These are phyloP conservation scores for Drosophila burlai DNA, from an alignment of 1,140 invertebrate genomes.

Conservation along the genomic window DNA sequence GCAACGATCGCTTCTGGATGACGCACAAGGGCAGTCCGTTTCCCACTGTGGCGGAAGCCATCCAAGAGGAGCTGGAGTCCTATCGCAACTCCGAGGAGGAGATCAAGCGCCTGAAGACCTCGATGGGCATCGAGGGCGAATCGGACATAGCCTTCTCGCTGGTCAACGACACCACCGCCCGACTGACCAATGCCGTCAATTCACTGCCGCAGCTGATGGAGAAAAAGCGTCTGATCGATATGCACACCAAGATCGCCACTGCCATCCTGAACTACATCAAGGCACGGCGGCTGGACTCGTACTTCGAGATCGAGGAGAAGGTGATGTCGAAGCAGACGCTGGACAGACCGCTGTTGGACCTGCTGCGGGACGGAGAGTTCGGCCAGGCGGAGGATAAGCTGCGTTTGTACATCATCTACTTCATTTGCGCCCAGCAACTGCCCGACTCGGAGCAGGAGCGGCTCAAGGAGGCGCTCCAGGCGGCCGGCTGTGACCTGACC, in stretches of 20 bases:
- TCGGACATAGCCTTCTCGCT: slow-evolving; percentile 91
- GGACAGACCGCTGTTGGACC: slow-evolving; percentile 91
- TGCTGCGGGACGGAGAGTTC: slow-evolving; percentile 93
- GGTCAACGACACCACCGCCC: slow-evolving; percentile 97
- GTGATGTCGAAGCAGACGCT: slow-evolving; percentile 94
- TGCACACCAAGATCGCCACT: slow-evolving; percentile 99
- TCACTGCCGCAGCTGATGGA: slow-evolving; percentile 98
- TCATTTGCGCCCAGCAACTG: slow-evolving; percentile 93
- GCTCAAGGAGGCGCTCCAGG: slow-evolving; percentile 91
- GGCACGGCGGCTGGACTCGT: slow-evolving; percentile 95
- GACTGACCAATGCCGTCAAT: slow-evolving; percentile 97
- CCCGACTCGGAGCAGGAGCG: slow-evolving; percentile 93
- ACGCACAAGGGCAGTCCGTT: slow-evolving; percentile 98
- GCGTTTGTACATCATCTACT: slow-evolving; percentile 97
- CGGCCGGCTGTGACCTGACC: slow-evolving; percentile 94
- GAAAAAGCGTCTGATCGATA: slow-evolving; percentile 98
- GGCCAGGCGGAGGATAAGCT: slow-evolving; percentile 97
- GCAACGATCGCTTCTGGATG: slow-evolving; percentile 96
- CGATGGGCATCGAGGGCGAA: slow-evolving; percentile 95
- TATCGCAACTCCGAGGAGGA: slow-evolving; percentile 97
- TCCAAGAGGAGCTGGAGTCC: slow-evolving; percentile 98
- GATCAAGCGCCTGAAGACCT: slow-evolving; percentile 96
- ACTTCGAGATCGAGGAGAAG: slow-evolving; percentile 99
- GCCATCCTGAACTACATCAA: slow-evolving; percentile 94
- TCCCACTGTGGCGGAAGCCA: slow-evolving; percentile 98